phyloP scores from a whole-genome alignment of 2,113 vertebrate species.

The Eudorcas thomsonii region DNA sequence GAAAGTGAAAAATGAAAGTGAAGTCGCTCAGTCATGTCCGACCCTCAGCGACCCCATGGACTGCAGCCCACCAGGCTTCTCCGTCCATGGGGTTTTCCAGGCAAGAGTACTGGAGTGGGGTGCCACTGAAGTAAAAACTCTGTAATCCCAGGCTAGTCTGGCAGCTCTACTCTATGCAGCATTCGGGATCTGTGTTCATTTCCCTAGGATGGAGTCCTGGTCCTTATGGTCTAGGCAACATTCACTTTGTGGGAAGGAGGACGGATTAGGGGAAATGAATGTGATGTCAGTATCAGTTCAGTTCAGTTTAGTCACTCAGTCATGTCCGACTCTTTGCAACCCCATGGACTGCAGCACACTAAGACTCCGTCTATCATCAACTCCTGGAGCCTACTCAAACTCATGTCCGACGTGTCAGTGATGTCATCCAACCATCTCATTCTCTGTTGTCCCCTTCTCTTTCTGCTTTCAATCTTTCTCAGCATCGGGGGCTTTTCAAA shows the following conservation, averaged over 20 bases:
- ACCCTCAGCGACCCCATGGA: too few relatives aligned
- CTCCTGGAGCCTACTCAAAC: background rate
- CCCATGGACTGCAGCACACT: background rate
- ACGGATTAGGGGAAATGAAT: background rate
- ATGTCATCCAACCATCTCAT: background rate
- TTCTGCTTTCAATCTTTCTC: background rate
- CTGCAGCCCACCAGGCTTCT: too few relatives aligned
- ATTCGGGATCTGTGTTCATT: background rate
- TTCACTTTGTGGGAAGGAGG: background rate
- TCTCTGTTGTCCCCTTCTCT: background rate
- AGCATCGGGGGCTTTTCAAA: background rate
- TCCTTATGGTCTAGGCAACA: background rate
- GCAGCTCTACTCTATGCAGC: background rate
- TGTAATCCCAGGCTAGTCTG: background rate
- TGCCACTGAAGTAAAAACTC: background rate
- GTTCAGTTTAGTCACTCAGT: background rate
- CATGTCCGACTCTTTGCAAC: background rate
- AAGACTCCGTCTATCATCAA: background rate
- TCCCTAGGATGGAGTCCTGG: background rate
- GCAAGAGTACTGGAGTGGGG: too few relatives aligned
- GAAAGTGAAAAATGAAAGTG: too few relatives aligned
- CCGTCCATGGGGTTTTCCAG: too few relatives aligned
- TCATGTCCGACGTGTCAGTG: background rate
- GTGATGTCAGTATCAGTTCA: background rate
- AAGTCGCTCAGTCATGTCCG: too few relatives aligned